These are phyloP conservation scores for Orchestes rusci DNA, from an alignment of 2,888 invertebrate species.

Conservation along the genomic window DNA sequence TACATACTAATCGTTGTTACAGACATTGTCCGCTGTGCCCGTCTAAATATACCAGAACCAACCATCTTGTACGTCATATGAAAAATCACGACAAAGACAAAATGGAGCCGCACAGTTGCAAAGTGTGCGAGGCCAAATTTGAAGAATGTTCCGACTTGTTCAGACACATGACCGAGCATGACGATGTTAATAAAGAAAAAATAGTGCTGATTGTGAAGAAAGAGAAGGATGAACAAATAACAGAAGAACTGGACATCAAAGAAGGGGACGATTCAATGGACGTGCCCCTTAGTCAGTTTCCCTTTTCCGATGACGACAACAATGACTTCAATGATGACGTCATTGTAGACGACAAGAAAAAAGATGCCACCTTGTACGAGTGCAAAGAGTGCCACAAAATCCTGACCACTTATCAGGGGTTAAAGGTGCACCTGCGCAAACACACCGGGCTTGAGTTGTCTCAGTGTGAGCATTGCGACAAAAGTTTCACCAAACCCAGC, in stretches of 20 bases:
- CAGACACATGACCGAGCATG: slow-evolving; percentile 28
- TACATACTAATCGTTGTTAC: slow-evolving; percentile 1
- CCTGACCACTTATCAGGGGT: slow-evolving; percentile 35
- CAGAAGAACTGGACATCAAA: not conserved
- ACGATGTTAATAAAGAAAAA: slow-evolving; percentile 17
- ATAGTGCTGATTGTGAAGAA: slow-evolving; percentile 12
- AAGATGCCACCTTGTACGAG: slow-evolving; percentile 31
- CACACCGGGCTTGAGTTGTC: slow-evolving; percentile 50
- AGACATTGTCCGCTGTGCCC: slow-evolving; percentile 37
- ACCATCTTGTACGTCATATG: slow-evolving; percentile 40
- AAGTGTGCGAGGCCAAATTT: slow-evolving; percentile 28
- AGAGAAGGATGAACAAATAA: slow-evolving; percentile 19
- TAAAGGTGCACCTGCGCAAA: slow-evolving; percentile 54
- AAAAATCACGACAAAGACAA: slow-evolving; percentile 36
- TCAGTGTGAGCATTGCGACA: slow-evolving; percentile 38
- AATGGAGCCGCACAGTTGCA: slow-evolving; percentile 27
- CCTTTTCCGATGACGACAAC: slow-evolving; percentile 25
- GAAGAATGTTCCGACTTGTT: slow-evolving; percentile 26
- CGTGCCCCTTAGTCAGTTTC: slow-evolving; percentile 29
- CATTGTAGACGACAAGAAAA: slow-evolving; percentile 20
- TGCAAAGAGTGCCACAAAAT: slow-evolving; percentile 38
- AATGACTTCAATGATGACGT: slow-evolving; percentile 21
- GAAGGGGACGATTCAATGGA: slow-evolving; percentile 22
- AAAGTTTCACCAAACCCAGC: slow-evolving; percentile 38
- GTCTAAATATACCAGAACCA: slow-evolving; percentile 38